These are phyloP conservation scores for Columba janthina DNA, from an alignment of 2,113 vertebrate species.

Conservation along the genomic window DNA sequence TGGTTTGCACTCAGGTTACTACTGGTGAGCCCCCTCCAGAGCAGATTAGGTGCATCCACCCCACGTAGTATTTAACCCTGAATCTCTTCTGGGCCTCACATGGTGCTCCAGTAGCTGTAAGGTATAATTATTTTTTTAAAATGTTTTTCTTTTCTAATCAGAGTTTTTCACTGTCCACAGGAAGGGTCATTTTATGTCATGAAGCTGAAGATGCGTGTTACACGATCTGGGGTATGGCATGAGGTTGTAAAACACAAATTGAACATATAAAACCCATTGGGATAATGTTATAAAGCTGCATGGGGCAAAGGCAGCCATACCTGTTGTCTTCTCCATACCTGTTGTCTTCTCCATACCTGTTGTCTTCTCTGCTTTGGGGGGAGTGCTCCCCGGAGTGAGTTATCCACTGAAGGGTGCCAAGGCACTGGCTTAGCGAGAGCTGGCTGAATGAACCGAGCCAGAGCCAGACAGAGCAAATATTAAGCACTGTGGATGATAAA, in stretches of 20 bases:
- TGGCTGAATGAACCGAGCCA: not conserved
- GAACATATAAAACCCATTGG: not conserved
- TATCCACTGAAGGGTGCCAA: not conserved
- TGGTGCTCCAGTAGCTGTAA: not conserved
- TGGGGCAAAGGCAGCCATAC: not conserved
- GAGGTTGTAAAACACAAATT: not conserved
- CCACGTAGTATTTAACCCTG: not conserved
- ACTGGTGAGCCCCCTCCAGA: not conserved
- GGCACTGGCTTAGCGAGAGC: not conserved
- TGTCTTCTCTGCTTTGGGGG: not conserved
- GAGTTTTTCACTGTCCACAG: not conserved
- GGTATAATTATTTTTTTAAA: not conserved
- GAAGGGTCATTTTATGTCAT: not conserved
- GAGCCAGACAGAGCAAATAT: not conserved
- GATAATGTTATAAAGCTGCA: not conserved
- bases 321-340: not conserved
- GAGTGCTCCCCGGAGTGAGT: not conserved
- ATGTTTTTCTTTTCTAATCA: not conserved
- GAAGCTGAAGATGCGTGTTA: not conserved
- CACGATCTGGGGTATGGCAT: not conserved
- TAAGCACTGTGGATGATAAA: fast-evolving
- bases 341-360: not conserved
- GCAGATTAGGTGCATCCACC: not conserved
- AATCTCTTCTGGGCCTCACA: not conserved
- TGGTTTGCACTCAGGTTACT: not conserved